These are phyloP conservation scores for Vipera ursinii DNA, from an alignment of 2,797 vertebrate species.

Conservation along the genomic window DNA sequence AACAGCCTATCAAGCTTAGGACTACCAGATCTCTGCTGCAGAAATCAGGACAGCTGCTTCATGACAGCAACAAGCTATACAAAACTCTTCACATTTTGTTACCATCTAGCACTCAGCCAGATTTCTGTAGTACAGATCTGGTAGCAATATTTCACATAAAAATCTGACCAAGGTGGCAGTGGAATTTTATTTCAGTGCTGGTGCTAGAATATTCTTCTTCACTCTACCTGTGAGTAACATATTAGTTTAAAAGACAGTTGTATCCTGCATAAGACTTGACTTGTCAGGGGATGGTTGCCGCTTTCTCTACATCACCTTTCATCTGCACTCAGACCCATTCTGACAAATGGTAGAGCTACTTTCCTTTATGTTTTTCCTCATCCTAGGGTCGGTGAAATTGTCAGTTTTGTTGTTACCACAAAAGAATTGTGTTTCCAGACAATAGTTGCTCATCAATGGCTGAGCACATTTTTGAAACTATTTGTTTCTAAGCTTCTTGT, in stretches of 20 bases:
- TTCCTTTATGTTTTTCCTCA: not conserved
- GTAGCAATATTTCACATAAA: not conserved
- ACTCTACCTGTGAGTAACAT: not conserved
- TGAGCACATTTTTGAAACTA: not conserved
- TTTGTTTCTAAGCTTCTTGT: not conserved
- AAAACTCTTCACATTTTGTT: not conserved
- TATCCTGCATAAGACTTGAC: not conserved
- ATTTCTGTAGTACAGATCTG: not conserved
- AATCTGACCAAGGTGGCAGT: not conserved
- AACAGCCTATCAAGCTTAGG: not conserved
- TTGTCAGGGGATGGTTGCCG: not conserved
- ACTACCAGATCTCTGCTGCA: not conserved
- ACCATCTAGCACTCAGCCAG: not conserved
- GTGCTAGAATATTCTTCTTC: not conserved
- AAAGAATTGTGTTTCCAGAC: not conserved
- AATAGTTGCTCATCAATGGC: not conserved
- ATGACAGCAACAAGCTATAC: not conserved
- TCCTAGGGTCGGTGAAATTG: not conserved
- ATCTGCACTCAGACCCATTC: not conserved
- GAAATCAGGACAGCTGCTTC: not conserved
- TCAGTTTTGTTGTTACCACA: not conserved
- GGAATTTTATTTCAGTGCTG: not conserved
- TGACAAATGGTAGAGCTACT: not conserved
- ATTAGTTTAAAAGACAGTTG: not conserved
- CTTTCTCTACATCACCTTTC: not conserved